Evolutionary conservation across 2,797 vertebrate species (phyloP).

Genomic region (Epinephelus coioides): DNA sequence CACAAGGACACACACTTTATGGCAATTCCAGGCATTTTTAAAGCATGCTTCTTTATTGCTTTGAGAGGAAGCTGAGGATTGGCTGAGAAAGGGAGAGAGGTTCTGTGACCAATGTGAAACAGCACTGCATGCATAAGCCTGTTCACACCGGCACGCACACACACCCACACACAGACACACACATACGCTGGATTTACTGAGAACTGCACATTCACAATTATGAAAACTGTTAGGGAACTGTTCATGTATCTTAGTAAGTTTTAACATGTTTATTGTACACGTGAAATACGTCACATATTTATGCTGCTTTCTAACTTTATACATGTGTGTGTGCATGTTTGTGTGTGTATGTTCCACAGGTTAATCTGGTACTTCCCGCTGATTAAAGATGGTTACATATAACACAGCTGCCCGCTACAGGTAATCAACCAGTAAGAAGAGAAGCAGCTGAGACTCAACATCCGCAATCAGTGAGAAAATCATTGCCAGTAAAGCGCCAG

Average conservation of each 20-base stretch:
- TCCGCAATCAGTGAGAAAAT: constrained; percentile 48
- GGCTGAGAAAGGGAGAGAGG: constrained; percentile 61
- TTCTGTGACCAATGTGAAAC: constrained; percentile 87
- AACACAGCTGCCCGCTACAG: constrained; percentile 38
- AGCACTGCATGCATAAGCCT: constrained; percentile 57
- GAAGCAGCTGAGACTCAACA: constrained; percentile 38
- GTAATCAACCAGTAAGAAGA: constrained; percentile 54
- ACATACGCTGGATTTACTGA: constrained; percentile 11
- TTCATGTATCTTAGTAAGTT: not conserved
- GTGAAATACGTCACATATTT: not conserved
- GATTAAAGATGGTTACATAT: constrained; percentile 48
- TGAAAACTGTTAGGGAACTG: not conserved
- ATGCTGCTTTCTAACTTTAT: not conserved
- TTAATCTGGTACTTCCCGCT: constrained; percentile 34
- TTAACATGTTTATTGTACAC: constrained; percentile 10
- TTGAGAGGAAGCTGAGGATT: constrained; percentile 76
- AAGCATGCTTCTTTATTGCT: constrained; percentile 73
- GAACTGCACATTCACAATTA: not conserved
- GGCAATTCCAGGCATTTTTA: constrained; percentile 77
- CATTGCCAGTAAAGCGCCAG: constrained; percentile 37
- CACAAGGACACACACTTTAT: constrained; percentile 54
- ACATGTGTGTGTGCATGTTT: not conserved
- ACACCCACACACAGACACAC: constrained; percentile 21
- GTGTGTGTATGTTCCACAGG: constrained; percentile 21
- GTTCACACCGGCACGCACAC: constrained; percentile 29